Evolutionary conservation across 2,797 vertebrate genomes (phyloP), one percentile per base, ranked within the genome.

Genomic region (Apodemus agrarius): DNA sequence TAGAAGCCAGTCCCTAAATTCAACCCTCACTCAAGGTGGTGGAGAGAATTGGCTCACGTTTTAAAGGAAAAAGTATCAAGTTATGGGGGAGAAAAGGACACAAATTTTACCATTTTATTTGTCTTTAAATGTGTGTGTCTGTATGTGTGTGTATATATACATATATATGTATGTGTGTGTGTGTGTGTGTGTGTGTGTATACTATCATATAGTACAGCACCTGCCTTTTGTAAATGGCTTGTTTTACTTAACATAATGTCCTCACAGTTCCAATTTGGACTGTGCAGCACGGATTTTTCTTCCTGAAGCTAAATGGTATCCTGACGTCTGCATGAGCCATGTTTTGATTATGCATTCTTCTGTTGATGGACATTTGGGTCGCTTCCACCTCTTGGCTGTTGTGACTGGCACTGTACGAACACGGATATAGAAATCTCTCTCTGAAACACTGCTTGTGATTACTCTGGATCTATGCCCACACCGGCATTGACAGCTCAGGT

Each of bases 201-300:
- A n/a, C 6, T 31, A 16, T 34, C 40, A 31, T 40, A 89, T 46
- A 67, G 4, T 14, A 67, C 2, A 72, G 43, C 34, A n/a, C 46
- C 85, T 90, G 4, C 61, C 54, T 65, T 88, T 82, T 81, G 34
- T n/a, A 26, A 85, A 37, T 84, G 31, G 65, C 59, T 65, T 83
- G 11, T 90, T 94, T 96, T 34, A 69, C 69, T 83, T 40, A 80
- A 46, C 37, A 76, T 26, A 91, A 52, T 49, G 49, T 87, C 65
- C 29, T 88, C 59, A 13, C 26, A 0, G 24, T 65, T 95, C 57
- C 40, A 24, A 49, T 37, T 12, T 61, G 21, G 40, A 81, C 22
- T 12, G 3, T 74, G 21, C 78, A 31, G 63, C 46, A 65, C 5
- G 8, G 8, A 74, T 89, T 82, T 87, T 65, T 52, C 67, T 78